Evolutionary conservation across 1,140 invertebrate genomes (phyloP), one percentile per base, ranked within the genome.

Genomic region (Drosophila persimilis): DNA sequence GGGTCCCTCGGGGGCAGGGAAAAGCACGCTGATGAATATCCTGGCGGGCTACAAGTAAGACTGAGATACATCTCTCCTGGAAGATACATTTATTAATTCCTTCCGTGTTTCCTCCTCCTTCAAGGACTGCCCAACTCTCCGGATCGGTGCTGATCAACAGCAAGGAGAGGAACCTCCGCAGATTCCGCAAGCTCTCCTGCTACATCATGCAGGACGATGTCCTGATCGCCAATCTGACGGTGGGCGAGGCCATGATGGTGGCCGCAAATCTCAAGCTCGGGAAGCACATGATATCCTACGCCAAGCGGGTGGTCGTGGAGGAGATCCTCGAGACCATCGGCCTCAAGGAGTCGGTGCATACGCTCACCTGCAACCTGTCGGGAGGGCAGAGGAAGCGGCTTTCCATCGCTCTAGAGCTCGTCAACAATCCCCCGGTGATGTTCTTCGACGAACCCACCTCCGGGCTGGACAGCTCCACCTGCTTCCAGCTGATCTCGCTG

Each of bases 381-480:
- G 98, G 98, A 6, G 98, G 98, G 0, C 97, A 99, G 92, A 93
- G 96, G 57, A 99, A 99, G 91, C 94, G 98, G 52, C 92, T 99
- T 43, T 97, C 97, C 2, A 98, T 99, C 75, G 98, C 95, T 55
- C 91, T 96, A 80, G 96, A 97, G 91, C 92, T 97, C 75, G 95
- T 97, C 20, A 96, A 96, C 90, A 96, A 99, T 92, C 98, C 98
- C 9, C 97, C 97, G 43, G 95, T 99, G 22, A 97, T 99, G 95
- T 98, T 99, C 92, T 98, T 99, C 89, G 98, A 99, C 89, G 98
- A 99, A 90, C 97, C 98, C 2, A 99, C 98, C n/a, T 98, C 96
- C 83, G 97, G 98, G 15, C 93, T 98, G 88, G 97, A 99, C 90
- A 98, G 97, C 89, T 97, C 96, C 17, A 96, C 97, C 8, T 97